Evolutionary conservation across 2,113 vertebrate species (phyloP), one percentile per base, ranked within the genome.

Genomic region (Tychaedon coryphoeus): DNA sequence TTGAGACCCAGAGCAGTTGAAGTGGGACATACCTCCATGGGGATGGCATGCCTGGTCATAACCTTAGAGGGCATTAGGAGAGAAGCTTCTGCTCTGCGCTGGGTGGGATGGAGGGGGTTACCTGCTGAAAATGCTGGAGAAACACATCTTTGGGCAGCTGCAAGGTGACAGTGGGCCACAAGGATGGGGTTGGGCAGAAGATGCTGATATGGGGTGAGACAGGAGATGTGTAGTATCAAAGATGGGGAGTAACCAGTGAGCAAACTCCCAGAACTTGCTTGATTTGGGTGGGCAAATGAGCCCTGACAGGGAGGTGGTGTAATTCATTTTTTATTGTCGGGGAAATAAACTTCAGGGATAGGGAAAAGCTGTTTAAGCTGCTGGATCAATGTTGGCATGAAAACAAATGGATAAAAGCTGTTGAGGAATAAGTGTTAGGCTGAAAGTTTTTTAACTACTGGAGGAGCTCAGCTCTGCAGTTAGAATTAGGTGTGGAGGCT

Each of bases 341-440:
- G 78, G 75, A 92, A 83, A 71, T 93, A 87, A 95, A 92, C 86
- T 88, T 90, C 53, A 77, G 80, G 83, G 61, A 13, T 71, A 71
- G 47, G 50, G 79, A 84, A 81, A 70, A 94, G 79, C 91, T 64
- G 25, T 89, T 87, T 72, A 91, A 95, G 61, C 91, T 91, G 61
- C 51, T 45, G 89, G 89, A 95, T 97, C 94, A 92, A 74, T 87
- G 91, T 75, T 95, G 89, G 53, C 65, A 15, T 84, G 91, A 94
- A 95, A 92, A 92, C 76, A 92, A 93, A 94, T 71, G 83, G 82
- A 33, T 86, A 56, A 91, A 94, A 86, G 34, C 88, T 88, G 47
- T 85, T 94, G 50, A 66, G 71, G 82, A 90, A 7, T 77, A 95
- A 73, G 74, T 42, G 67, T 57, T 93, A 83, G 29, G 38, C 75